phyloP scores from a whole-genome alignment of 1,140 invertebrate species.

The Drosophila ironensis region DNA sequence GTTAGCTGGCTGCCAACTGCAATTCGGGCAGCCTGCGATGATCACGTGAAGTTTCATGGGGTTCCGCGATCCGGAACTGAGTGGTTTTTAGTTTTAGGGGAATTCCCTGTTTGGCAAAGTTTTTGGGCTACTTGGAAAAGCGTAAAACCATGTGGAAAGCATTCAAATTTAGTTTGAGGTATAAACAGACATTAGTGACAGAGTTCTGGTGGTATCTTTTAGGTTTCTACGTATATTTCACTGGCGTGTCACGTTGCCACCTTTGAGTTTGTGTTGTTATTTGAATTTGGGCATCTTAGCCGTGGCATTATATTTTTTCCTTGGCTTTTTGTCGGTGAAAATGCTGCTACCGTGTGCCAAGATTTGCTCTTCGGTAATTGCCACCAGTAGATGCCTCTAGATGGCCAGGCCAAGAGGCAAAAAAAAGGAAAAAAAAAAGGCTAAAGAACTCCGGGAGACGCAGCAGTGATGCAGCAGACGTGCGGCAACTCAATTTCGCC shows the following conservation, averaged over 20 bases:
- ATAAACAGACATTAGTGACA: too few species aligned
- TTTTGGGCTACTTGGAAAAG: too few species aligned
- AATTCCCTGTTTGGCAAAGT: too few species aligned
- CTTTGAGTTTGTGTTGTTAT: constrained; percentile 63
- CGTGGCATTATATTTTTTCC: background rate
- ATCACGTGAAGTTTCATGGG: constrained; percentile 7
- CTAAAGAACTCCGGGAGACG: constrained; percentile 7
- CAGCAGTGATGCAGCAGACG: constrained; percentile 42
- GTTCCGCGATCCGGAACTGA: background rate
- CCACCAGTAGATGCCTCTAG: constrained; percentile 27
- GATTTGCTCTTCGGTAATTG: constrained; percentile 65
- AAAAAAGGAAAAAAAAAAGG: background rate
- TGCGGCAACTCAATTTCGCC: constrained; percentile 66
- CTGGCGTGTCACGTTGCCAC: too few species aligned
- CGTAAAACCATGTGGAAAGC: too few species aligned
- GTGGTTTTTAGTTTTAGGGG: background rate
- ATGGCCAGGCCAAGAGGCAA: background rate
- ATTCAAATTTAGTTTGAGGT: too few species aligned
- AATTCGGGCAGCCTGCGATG: too few species aligned
- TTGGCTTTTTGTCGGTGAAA: background rate
- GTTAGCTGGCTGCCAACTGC: constrained; percentile 16
- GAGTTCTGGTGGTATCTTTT: too few species aligned
- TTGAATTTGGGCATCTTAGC: constrained; percentile 6
- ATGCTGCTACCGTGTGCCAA: constrained; percentile 54
- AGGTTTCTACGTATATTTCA: too few species aligned